Percentiles rank a stretch among this genome's conserved stretches.
These are phyloP conservation scores for Smutsia gigantea DNA, from an alignment of 2,797 vertebrate genomes.

Conservation along the genomic window DNA sequence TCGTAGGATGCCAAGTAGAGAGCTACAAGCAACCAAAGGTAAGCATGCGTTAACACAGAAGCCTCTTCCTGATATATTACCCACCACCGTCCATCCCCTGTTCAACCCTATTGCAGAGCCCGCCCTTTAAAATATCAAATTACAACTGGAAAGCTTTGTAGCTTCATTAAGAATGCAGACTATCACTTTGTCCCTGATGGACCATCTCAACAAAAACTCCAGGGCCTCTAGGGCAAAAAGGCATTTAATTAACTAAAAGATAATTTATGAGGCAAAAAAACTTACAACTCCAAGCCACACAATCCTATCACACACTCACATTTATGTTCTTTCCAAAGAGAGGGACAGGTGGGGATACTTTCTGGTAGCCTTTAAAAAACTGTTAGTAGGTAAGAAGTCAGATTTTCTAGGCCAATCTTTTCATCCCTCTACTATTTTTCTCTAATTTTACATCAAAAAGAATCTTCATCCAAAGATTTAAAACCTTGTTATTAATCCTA, in stretches of 20 bases:
- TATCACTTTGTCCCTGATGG: not conserved
- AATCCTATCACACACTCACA: not conserved
- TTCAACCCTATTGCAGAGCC: slow-evolving; percentile 4
- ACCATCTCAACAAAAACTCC: not conserved
- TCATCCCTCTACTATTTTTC: not conserved
- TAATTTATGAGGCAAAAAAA: not conserved
- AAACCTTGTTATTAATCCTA: not conserved
- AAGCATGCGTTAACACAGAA: slow-evolving; percentile 55
- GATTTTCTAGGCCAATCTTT: not conserved
- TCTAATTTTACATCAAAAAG: slow-evolving; percentile 21
- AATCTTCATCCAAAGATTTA: not conserved
- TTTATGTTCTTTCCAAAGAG: not conserved
- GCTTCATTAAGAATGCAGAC: slow-evolving; percentile 20
- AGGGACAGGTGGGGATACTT: not conserved
- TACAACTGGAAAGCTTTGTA: not conserved
- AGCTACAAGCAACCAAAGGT: slow-evolving; percentile 86
- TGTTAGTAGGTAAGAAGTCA: not conserved
- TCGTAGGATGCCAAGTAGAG: slow-evolving; percentile 96
- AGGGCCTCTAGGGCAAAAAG: not conserved
- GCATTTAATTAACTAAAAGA: not conserved
- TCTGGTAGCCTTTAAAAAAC: not conserved
- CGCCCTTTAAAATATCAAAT: not conserved
- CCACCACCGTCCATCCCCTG: not conserved
- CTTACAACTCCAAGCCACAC: not conserved
- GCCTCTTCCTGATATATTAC: not conserved